Base-by-base conservation (phyloP, 2,113 vertebrate genomes). In the Notothenia coriiceps region DNA sequence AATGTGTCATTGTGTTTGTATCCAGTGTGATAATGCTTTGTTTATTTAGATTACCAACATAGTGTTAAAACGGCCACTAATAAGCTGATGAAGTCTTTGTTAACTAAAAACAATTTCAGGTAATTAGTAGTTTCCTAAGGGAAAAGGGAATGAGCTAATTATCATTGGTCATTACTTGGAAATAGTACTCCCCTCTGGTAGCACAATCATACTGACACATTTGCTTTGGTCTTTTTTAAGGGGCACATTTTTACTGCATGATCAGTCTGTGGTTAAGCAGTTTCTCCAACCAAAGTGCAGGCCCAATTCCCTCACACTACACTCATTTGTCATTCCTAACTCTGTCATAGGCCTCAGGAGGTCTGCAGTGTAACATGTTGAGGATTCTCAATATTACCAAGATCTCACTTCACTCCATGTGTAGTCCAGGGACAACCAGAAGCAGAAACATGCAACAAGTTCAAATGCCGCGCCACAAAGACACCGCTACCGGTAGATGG, bases 1-100 rank as follows among this genome's bases (percentile, higher is more conserved):
- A 29, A 50, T 51, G 79, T 43, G 40, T 74, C 33, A 20, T 10
- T 47, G 50, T 71, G 71, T 59, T 79, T 46, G 25, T 75, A n/a
- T 67, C 63, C 8, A 17, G 44, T 82, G 61, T 17, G 33, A 25
- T 50, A 61, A 66, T 50, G 15, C 56, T 51, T 68, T 9, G 50
- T 50, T 29, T 29, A 29, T 29, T 29, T 29, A 29, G 29, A 29
- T 29, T 29, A 29, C 29, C 29, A 29, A 29, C 29, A 29, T 29
- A 29, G 29, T 29, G 3, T 29, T 29, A 4, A 29, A 29, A 29
- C 29, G 29, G 29, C 29, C 29, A 50, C 18, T 12, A 10, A 61
- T 43, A 44, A 55, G 43, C n/a, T 40, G 10, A 25, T 10, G 14
- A 1, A 10, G 35, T 63, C 56, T 51, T 56, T 14, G 2, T 40